Conservation (phyloP, 2,888 invertebrate species). For the Plagodis dolabraria region DNA sequence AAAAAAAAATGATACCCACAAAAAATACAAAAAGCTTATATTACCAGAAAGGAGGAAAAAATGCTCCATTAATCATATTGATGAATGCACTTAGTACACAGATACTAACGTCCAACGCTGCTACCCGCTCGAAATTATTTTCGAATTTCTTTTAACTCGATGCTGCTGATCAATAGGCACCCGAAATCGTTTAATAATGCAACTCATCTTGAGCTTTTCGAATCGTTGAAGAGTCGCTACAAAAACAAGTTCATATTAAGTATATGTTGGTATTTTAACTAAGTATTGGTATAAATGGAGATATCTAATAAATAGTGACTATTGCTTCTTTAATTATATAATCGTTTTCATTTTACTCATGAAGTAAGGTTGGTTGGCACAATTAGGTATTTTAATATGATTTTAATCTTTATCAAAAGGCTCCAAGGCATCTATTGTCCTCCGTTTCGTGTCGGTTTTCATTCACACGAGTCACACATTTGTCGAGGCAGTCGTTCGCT, state of each 20-base stretch:
- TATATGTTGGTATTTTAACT: constrained; percentile 31
- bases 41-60: constrained; percentile 59
- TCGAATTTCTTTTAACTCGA: constrained; percentile 55
- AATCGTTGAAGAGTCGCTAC: constrained; percentile 32
- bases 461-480: constrained; percentile 59
- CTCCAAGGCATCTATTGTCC: constrained; percentile 57
- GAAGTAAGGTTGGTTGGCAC: constrained; percentile 15
- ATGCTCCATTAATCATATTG: constrained; percentile 74
- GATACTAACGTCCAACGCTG: constrained; percentile 53
- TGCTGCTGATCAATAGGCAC: constrained; percentile 49
- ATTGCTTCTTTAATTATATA: constrained; percentile 13
- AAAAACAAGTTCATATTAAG: constrained; percentile 32
- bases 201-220: constrained; percentile 42
- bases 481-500: constrained; percentile 58
- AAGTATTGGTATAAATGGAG: constrained; percentile 23
- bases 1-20: constrained; percentile 54
- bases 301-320: constrained; percentile 25
- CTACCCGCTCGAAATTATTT: constrained; percentile 49
- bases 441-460: constrained; percentile 41
- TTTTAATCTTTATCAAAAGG: constrained; percentile 46
- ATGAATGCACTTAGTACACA: constrained; percentile 69
- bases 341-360: constrained; percentile 1
- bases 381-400: constrained; percentile 23
- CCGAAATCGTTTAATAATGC: constrained; percentile 59
- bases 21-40: constrained; percentile 56